These are phyloP conservation scores for Thripadectes ignobilis DNA, from an alignment of 2,797 vertebrate species.

Conservation along the genomic window DNA sequence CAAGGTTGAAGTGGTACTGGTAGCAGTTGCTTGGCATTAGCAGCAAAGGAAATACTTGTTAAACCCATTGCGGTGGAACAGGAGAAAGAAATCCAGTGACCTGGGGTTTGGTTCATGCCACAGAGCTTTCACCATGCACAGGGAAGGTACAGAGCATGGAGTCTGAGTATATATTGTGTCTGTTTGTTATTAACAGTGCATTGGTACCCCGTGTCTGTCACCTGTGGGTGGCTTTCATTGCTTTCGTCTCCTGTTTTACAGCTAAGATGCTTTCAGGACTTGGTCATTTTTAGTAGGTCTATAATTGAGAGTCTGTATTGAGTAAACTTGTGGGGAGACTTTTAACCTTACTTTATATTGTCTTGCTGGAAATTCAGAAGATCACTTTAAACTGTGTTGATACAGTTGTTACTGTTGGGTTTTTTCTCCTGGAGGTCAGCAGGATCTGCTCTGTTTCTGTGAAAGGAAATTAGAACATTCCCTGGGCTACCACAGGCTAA, in stretches of 20 bases:
- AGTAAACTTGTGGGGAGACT: slow-evolving; percentile 13
- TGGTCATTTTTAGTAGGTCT: neutral
- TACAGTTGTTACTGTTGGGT: neutral
- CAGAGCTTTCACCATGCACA: neutral
- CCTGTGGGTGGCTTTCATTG: neutral
- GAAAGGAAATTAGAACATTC: slow-evolving; percentile 34
- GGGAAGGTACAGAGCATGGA: neutral
- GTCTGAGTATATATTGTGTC: neutral
- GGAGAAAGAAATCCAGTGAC: neutral
- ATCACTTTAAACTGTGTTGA: slow-evolving; percentile 5
- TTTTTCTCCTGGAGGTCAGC: neutral
- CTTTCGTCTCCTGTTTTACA: neutral
- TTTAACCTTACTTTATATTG: slow-evolving; percentile 10
- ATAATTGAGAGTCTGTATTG: slow-evolving; percentile 16
- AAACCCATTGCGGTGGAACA: slow-evolving; percentile 24
- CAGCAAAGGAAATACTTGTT: slow-evolving; percentile 14
- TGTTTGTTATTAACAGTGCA: neutral
- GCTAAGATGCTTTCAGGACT: neutral
- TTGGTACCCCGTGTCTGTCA: neutral
- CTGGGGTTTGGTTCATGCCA: neutral
- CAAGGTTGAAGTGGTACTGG: slow-evolving; percentile 39
- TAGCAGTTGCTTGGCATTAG: slow-evolving; percentile 10
- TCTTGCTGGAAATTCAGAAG: slow-evolving; percentile 16
- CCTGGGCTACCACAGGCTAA: neutral
- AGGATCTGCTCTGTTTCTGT: neutral